Evolutionary conservation across 2,113 vertebrate species (phyloP).

Genomic region (Polypterus bichir): DNA sequence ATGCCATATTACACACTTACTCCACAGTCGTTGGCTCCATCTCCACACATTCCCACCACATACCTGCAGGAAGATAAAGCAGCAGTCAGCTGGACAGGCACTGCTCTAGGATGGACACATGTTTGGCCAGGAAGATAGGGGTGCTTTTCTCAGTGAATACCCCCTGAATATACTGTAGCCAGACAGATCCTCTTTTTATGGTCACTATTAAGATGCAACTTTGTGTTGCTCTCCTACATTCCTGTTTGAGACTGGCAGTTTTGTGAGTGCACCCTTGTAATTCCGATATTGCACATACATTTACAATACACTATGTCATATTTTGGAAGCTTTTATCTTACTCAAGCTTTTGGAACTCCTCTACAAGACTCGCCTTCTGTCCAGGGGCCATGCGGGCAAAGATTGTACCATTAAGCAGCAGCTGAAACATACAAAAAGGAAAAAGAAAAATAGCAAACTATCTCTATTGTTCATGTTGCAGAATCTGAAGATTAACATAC

Average conservation of each 20-base stretch:
- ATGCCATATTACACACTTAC: constrained; percentile 36
- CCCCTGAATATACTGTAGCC: too few relatives aligned
- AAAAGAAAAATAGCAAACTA: neutral
- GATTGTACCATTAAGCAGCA: constrained; percentile 54
- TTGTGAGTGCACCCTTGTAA: too few relatives aligned
- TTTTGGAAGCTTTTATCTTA: constrained; percentile 31
- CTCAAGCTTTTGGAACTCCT: constrained; percentile 64
- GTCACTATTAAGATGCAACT: too few relatives aligned
- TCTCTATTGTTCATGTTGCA: neutral
- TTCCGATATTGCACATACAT: neutral
- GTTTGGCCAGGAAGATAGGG: too few relatives aligned
- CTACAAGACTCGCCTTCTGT: constrained; percentile 56
- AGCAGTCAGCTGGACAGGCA: too few relatives aligned
- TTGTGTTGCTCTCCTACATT: too few relatives aligned
- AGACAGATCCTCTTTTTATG: too few relatives aligned
- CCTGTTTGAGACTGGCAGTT: too few relatives aligned
- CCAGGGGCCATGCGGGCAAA: constrained; percentile 65
- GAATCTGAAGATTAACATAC: constrained; percentile 26
- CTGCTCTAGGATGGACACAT: too few relatives aligned
- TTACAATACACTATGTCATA: too few relatives aligned
- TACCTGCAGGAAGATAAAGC: constrained; percentile 38
- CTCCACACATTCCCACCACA: constrained; percentile 65
- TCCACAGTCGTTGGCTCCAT: constrained; percentile 68
- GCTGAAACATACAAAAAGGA: constrained; percentile 31
- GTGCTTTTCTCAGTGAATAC: too few relatives aligned